Evolutionary conservation across 2,797 vertebrate species (phyloP).

Genomic region (Gobio occitaniae): DNA sequence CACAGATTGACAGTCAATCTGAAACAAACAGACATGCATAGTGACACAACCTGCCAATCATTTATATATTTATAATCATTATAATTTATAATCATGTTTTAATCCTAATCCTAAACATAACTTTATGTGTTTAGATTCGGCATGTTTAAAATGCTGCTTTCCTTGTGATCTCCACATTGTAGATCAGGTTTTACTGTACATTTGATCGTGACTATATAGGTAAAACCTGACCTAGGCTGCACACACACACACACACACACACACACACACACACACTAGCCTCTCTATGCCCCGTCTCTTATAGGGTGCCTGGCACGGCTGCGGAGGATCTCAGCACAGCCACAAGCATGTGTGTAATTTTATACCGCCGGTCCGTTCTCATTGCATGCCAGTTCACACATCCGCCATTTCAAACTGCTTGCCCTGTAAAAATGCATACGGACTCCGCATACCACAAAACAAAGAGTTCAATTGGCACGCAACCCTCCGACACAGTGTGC

Average conservation of each 20-base stretch:
- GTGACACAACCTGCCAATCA: background rate
- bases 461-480: slow-evolving; percentile 27
- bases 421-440: slow-evolving; percentile 39
- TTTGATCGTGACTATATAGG: background rate
- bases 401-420: slow-evolving; percentile 46
- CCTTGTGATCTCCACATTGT: background rate
- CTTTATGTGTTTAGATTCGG: background rate
- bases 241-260: slow-evolving; percentile 32
- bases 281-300: slow-evolving; percentile 38
- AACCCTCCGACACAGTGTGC: background rate
- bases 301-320: slow-evolving; percentile 14
- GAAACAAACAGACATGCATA: background rate
- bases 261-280: slow-evolving; percentile 35
- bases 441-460: slow-evolving; percentile 33
- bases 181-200: background rate
- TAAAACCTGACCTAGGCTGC: background rate
- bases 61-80: background rate
- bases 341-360: slow-evolving; percentile 58
- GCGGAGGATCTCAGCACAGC: slow-evolving; percentile 50
- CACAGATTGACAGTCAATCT: too few species aligned
- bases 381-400: slow-evolving; percentile 54
- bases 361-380: slow-evolving; percentile 48
- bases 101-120: background rate
- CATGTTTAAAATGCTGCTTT: background rate
- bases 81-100: background rate